Evolutionary conservation across 64 coral and sea anemone genomes (phyloP).

Genomic region (Actinia tenebrosa): DNA sequence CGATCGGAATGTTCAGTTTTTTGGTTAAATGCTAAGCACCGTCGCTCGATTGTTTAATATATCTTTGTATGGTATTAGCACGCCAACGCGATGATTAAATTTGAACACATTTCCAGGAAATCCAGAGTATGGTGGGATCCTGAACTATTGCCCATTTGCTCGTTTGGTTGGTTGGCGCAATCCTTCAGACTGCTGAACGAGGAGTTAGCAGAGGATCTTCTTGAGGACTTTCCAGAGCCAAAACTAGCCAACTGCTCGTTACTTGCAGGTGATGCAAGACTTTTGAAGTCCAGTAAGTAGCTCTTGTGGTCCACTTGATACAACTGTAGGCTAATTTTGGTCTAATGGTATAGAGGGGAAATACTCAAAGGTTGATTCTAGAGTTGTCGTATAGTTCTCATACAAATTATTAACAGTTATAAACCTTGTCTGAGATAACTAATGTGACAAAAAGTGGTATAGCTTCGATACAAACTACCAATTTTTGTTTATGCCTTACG

Average conservation of each 20-base stretch:
- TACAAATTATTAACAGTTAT: too few relatives aligned
- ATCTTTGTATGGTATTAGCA: constrained; percentile 24
- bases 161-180: constrained; percentile 22
- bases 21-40: too few relatives aligned
- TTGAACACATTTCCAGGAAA: constrained; percentile 98
- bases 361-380: constrained; percentile 47
- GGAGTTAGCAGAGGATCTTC: constrained; percentile 85
- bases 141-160: not conserved
- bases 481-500: too few relatives aligned
- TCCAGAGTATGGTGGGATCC: constrained; percentile 83
- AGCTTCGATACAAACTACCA: too few relatives aligned
- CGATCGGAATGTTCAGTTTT: too few relatives aligned
- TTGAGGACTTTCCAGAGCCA: constrained; percentile 56
- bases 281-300: constrained; percentile 93
- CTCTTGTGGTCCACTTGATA: constrained; percentile 97
- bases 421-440: too few relatives aligned
- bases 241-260: not conserved
- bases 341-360: constrained; percentile 27
- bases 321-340: constrained; percentile 86
- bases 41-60: too few relatives aligned
- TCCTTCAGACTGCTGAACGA: constrained; percentile 88
- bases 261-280: constrained; percentile 52
- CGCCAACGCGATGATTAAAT: constrained; percentile 76
- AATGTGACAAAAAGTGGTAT: too few relatives aligned
- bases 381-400: constrained; percentile 48